Evolutionary conservation across 2,113 vertebrate species (phyloP).

Genomic region (Ophiodon elongatus): DNA sequence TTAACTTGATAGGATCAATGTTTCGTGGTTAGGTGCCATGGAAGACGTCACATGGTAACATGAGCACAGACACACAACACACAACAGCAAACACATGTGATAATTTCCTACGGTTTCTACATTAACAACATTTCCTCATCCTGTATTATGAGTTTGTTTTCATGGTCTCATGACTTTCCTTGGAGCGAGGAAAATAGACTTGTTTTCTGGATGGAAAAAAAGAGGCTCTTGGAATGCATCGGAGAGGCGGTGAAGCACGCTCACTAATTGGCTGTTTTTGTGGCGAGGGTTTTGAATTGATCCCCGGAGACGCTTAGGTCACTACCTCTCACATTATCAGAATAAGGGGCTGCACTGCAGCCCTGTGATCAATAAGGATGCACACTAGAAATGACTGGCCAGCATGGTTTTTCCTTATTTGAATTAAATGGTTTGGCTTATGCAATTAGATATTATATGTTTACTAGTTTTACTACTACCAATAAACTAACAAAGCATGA

Average conservation of each 20-base stretch:
- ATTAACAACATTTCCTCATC: slow-evolving; percentile 86
- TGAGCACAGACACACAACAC: slow-evolving; percentile 26
- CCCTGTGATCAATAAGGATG: slow-evolving; percentile 69
- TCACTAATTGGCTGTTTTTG: slow-evolving; percentile 85
- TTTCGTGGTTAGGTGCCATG: slow-evolving; percentile 83
- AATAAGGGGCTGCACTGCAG: slow-evolving; percentile 68
- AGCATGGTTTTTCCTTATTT: slow-evolving; percentile 16
- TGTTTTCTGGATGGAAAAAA: slow-evolving; percentile 64
- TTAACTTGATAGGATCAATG: slow-evolving; percentile 93
- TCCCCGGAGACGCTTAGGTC: slow-evolving; percentile 83
- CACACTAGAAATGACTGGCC: slow-evolving; percentile 28
- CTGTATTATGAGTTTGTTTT: slow-evolving; percentile 71
- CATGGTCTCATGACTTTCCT: slow-evolving; percentile 57
- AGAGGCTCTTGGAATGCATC: slow-evolving; percentile 71
- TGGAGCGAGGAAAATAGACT: slow-evolving; percentile 48
- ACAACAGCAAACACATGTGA: slow-evolving; percentile 69
- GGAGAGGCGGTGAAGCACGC: slow-evolving; percentile 72
- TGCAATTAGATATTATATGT: background rate
- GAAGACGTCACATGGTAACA: slow-evolving; percentile 45
- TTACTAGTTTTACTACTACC: background rate
- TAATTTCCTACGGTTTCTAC: slow-evolving; percentile 88
- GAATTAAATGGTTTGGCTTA: background rate
- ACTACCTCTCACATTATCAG: slow-evolving; percentile 80
- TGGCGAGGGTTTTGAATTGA: slow-evolving; percentile 82
- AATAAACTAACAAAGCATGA: background rate